Base-by-base conservation (phyloP, 2,113 vertebrate species). In the Lepus europaeus region DNA sequence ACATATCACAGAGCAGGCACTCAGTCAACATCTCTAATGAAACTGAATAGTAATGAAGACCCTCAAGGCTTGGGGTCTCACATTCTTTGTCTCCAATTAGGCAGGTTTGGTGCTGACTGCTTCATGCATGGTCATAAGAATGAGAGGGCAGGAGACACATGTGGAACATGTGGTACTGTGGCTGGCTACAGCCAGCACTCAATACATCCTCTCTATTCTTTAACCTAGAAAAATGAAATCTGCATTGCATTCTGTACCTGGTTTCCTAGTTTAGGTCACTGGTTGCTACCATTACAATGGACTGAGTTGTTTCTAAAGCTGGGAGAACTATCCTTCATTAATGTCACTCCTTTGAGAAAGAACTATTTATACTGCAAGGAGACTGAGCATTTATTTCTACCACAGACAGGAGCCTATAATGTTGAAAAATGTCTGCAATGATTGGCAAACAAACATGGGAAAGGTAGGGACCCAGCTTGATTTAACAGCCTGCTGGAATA, bases 341-440 rank as follows among this genome's bases (percentile, higher is more conserved):
- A 49, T 22, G 23, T 36, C 87, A 53, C 27, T 78, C 6, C 39
- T 33, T 25, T 89, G 33, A 39, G 33, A 87, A 87, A 90, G 33
- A 90, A 51, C 27, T n/a, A 72, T 73, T 87, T 84, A 87, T 89
- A 78, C 64, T 59, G 70, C 36, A 53, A 45, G 7, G 61, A 80
- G 11, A 4, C 72, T 22, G 1, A 84, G 3, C 45, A 16, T 61
- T 72, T 92, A 80, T 64, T 91, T 76, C 45, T 33, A 80, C 61
- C 14, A 2, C 5, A 69, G 61, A 80, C 31, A 93, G 87, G 59
- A 73, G 59, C 66, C 49, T 76, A 69, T 39, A 66, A 76, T 17
- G 31, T 61, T 93, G 79, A 94, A 53, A 84, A 91, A 87, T 81
- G 56, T 68, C 66, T 51, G 2, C 19, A 94, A 90, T 63, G 61